phyloP scores from a whole-genome alignment of 35 echinoderm and acorn worm genomes.

The Amphiura filiformis region DNA sequence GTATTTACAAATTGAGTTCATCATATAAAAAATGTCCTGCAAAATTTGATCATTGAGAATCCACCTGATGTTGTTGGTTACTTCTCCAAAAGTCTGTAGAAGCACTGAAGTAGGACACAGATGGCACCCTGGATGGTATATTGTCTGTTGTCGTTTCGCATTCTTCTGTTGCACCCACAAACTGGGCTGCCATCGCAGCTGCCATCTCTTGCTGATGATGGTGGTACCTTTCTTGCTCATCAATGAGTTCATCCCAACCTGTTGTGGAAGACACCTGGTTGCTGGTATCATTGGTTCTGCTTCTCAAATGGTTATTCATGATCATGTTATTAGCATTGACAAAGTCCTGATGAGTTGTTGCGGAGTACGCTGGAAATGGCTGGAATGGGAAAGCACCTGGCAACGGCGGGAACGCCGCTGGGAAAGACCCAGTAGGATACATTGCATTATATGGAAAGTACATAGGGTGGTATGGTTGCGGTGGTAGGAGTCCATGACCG shows the following conservation, averaged over 20 bases:
- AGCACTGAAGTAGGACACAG: no score
- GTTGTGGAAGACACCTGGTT: background rate
- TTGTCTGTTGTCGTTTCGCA: background rate
- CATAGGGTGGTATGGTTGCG: background rate
- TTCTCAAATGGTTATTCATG: background rate
- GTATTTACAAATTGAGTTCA: no score
- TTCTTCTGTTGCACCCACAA: background rate
- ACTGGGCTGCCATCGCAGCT: background rate
- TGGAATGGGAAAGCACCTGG: background rate
- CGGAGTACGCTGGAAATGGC: background rate
- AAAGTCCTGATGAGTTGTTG: background rate
- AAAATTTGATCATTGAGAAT: no score
- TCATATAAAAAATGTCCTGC: no score
- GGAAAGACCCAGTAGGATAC: no score
- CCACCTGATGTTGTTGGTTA: no score
- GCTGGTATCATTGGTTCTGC: background rate
- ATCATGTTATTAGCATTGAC: background rate
- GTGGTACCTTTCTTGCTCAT: background rate
- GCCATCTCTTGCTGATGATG: background rate
- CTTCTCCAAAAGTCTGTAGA: background rate
- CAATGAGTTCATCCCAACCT: constrained; percentile 1
- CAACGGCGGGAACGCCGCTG: no score
- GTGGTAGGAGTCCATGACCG: background rate
- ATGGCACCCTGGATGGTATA: no score
- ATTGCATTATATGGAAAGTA: background rate